phyloP scores from a whole-genome alignment of 2,797 vertebrate genomes.

The Acomys russatus region DNA sequence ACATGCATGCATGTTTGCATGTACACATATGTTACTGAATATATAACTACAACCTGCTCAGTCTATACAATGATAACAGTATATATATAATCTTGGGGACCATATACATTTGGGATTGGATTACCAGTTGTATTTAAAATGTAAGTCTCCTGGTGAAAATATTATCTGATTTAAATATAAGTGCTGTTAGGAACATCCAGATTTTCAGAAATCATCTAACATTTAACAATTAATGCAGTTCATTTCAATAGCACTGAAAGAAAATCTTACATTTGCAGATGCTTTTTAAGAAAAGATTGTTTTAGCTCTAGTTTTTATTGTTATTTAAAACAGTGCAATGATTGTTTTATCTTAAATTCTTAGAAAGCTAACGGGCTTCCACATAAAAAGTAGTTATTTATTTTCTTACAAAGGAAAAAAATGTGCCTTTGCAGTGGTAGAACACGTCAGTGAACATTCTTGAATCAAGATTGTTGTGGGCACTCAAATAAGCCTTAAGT shows the following conservation, averaged over 20 bases:
- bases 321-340: not conserved
- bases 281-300: not conserved
- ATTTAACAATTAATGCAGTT: constrained; percentile 7
- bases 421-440: constrained; percentile 1
- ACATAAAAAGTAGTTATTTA: constrained; percentile 37
- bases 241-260: constrained; percentile 31
- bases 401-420: not conserved
- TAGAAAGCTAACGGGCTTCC: constrained; percentile 13
- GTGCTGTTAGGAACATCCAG: not conserved
- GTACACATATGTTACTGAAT: not conserved
- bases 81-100: not conserved
- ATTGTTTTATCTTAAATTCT: constrained; percentile 34
- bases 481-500: not conserved
- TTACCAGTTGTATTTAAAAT: constrained; percentile 33
- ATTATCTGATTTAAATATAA: not conserved
- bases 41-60: not conserved
- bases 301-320: not conserved
- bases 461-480: constrained; percentile 40
- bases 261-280: constrained; percentile 3
- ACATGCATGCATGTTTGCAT: not conserved
- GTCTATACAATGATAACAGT: not conserved
- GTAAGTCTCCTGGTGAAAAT: constrained; percentile 5
- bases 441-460: constrained; percentile 35
- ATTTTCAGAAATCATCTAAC: constrained; percentile 29
- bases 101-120: not conserved